Percentiles rank a stretch among this genome's conserved stretches.
Conservation (phyloP, 2,113 vertebrate species). For the Oryctolagus cuniculus region mOryCun1.1 NC_091435.1:149091001-149091500, state of each 20-base stretch:
- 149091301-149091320: background rate
- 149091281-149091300: background rate
- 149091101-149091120: background rate
- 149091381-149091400: background rate
- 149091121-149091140: background rate
- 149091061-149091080: conserved; percentile 15
- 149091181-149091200: background rate
- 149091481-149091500: background rate
- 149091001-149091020: background rate
- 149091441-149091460: background rate
- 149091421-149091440: background rate
- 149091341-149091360: background rate
- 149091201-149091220: background rate
- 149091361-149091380: background rate
- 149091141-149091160: background rate
- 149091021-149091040: background rate
- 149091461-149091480: background rate
- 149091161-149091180: background rate
- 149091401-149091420: background rate
- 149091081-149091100: background rate
- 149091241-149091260: background rate
- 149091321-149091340: background rate
- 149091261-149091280: background rate
- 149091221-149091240: conserved; percentile 10
- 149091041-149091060: background rate